Evolutionary conservation across 2,888 invertebrate genomes (phyloP).

Genomic region (Diploptera punctata): DNA sequence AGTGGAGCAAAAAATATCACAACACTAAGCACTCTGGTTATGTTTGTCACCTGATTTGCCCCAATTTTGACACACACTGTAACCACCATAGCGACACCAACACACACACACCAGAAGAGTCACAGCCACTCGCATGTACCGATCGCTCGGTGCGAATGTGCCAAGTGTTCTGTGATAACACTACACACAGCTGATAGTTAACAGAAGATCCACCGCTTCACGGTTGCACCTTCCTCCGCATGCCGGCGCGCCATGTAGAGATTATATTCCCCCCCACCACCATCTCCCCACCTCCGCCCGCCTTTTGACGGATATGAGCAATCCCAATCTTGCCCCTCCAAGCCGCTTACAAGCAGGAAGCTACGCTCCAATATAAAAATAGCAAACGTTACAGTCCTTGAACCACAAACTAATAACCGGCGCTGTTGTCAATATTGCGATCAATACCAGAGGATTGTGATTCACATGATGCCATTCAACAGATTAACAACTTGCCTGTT

Average conservation of each 20-base stretch:
- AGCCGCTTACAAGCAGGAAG: slow-evolving; percentile 36
- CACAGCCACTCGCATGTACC: background rate
- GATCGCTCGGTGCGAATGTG: slow-evolving; percentile 7
- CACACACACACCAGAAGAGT: too few relatives aligned
- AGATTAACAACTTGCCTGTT: too few relatives aligned
- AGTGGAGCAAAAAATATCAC: too few relatives aligned
- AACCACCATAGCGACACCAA: too few relatives aligned
- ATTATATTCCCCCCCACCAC: too few relatives aligned
- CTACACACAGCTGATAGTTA: slow-evolving; percentile 17
- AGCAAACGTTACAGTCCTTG: slow-evolving; percentile 38
- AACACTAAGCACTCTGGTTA: too few relatives aligned
- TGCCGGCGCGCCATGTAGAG: too few relatives aligned
- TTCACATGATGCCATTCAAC: too few relatives aligned
- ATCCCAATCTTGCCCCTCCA: slow-evolving; percentile 29
- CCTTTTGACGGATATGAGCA: slow-evolving; percentile 27
- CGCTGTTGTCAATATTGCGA: slow-evolving; percentile 23
- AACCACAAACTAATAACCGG: slow-evolving; percentile 35
- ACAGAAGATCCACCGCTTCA: slow-evolving; percentile 7
- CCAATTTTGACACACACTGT: too few relatives aligned
- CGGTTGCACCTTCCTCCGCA: background rate
- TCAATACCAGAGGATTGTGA: slow-evolving; percentile 1
- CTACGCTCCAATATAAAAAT: slow-evolving; percentile 38
- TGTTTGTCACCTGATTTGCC: too few relatives aligned
- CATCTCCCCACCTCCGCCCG: slow-evolving; percentile 25
- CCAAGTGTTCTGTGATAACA: background rate